A percentile compares a stretch with the other conserved stretches of the same genome.
Evolutionary conservation across 1,140 invertebrate species (phyloP).

Genomic region (Conus ventricosus): DNA sequence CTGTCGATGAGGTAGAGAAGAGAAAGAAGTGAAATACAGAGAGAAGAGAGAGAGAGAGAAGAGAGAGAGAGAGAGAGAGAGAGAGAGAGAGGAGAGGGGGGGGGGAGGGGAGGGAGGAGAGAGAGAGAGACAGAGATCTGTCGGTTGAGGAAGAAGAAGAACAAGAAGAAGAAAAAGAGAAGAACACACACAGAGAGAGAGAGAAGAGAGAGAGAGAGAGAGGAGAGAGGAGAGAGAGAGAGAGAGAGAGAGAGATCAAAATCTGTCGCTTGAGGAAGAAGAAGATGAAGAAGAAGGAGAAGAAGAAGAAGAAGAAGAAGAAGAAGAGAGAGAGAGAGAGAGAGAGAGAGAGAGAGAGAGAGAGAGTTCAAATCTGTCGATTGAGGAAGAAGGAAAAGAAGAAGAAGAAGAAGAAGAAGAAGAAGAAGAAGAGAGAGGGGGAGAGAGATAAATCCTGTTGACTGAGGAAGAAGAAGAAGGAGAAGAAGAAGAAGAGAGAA

Average conservation of each 20-base stretch:
- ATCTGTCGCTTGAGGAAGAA: background rate
- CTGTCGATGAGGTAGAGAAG: background rate
- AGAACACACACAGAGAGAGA: too few relatives aligned
- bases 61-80: too few relatives aligned
- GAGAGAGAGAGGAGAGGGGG: background rate
- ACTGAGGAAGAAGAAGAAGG: too few relatives aligned
- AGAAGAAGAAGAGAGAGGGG: too few relatives aligned
- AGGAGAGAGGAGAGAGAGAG: background rate
- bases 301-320: background rate
- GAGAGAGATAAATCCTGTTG: too few relatives aligned
- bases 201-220: background rate
- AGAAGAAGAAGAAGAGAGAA: too few relatives aligned
- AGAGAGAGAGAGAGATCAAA: constrained; percentile 7
- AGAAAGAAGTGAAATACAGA: background rate
- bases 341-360: constrained; percentile 10
- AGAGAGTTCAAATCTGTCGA: too few relatives aligned
- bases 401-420: too few relatives aligned
- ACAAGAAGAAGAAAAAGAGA: background rate
- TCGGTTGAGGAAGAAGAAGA: background rate
- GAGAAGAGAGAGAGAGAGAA: background rate
- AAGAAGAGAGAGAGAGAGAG: background rate
- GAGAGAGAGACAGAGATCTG: background rate
- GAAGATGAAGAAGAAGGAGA: background rate
- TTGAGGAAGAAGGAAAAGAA: too few relatives aligned
- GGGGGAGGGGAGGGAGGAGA: too few relatives aligned